Base-by-base conservation (phyloP, 1,140 invertebrate species). In the Temnothorax curvispinosus region DNA sequence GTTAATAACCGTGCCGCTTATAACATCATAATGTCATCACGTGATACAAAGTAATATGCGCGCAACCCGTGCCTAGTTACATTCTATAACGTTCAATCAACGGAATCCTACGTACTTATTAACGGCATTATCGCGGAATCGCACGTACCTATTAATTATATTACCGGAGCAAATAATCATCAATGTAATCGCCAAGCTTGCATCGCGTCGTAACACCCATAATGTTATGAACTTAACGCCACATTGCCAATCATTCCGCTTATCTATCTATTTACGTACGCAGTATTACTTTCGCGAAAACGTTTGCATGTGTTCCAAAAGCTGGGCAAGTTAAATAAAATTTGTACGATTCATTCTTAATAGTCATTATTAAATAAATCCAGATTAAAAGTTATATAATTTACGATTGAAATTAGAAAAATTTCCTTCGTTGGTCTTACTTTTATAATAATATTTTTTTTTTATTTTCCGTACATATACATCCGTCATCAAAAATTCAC, bases 51-150 rank as follows among this genome's bases (percentile, higher is more conserved):
- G 80, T 74, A 84, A 84, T 84, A 75, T 75, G 54, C 80, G 47
- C 62, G 27, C 27, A 27, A 56, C 60, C 54, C 67, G 38, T 82
- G 80, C 67, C 54, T 35, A 44, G 54, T 84, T 84, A 75, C 69
- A 75, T 84, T 84, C 80, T 84, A 84, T 84, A 84, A 84, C 80
- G 69, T 84, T 84, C 80, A 75, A 84, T 84, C 80, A 84, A 84
- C 80, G 69, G 69, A 84, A 84, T 84, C 80, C 80, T 84, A 64
- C 80, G 69, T 84, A 84, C 80, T 84, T 84, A 84, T 84, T 84
- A 75, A 84, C 69, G 27, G 54, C 41, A 84, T 84, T 84, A 74
- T 84, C 54, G 54, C 54, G 27, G 41, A 60, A 74, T 75, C 32
- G 69, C 69, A 74, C 67, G 54, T 82, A 72, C 52, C 80, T 82